Evolutionary conservation across 2,113 vertebrate species (phyloP).

Genomic region (Picathartes gymnocephalus): DNA sequence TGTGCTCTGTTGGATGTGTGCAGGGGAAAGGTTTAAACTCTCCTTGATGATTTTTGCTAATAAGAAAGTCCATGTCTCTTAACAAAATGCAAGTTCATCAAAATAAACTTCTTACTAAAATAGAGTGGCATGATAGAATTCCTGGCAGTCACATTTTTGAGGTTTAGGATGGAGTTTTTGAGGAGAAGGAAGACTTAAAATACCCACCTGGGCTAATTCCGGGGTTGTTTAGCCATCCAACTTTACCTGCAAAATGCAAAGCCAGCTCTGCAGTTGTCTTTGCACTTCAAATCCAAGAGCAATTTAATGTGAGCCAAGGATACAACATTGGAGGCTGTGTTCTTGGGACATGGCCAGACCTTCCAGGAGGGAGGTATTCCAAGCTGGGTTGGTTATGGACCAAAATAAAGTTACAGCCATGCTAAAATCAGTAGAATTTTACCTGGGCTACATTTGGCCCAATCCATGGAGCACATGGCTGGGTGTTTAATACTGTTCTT

Average conservation of each 20-base stretch:
- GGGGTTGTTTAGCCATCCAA: background rate
- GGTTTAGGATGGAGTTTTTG: background rate
- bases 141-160: background rate
- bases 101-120: background rate
- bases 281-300: background rate
- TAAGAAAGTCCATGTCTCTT: background rate
- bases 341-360: background rate
- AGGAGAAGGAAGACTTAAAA: background rate
- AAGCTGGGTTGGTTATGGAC: background rate
- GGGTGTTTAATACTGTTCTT: background rate
- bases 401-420: background rate
- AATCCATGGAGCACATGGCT: background rate
- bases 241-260: background rate
- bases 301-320: slow-evolving; percentile 9
- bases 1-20: background rate
- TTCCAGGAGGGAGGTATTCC: background rate
- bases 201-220: background rate
- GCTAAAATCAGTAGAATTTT: background rate
- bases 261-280: slow-evolving; percentile 6
- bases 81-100: background rate
- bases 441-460: background rate
- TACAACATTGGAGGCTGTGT: background rate
- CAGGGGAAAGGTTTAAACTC: background rate
- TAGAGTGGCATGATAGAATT: background rate
- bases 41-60: background rate